Conservation (phyloP, 2,888 invertebrate genomes). For the Pecten maximus region DNA sequence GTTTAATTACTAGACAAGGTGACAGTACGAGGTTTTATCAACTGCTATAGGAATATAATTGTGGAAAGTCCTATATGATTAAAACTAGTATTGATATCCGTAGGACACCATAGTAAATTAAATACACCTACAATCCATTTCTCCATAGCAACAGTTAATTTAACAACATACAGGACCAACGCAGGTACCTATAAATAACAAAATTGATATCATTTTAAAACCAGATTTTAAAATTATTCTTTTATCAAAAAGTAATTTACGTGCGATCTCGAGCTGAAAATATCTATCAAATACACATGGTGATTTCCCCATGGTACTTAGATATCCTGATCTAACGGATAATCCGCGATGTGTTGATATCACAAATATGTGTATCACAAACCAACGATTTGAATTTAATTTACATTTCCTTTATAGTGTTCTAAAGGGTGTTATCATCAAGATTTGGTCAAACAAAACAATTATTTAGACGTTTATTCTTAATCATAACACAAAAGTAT, state of each 20-base stretch:
- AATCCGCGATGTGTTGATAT: neutral
- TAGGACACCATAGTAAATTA: no score
- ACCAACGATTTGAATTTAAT: neutral
- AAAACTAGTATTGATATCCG: no score
- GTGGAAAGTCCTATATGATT: no score
- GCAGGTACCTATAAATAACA: no score
- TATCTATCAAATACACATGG: neutral
- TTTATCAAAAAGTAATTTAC: neutral
- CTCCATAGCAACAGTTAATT: no score
- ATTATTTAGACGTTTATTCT: neutral
- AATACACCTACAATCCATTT: no score
- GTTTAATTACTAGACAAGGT: neutral
- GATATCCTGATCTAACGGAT: neutral
- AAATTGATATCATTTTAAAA: neutral
- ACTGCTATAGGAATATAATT: no score
- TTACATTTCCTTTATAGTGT: neutral
- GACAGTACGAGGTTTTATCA: neutral
- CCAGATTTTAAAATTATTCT: neutral
- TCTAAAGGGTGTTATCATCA: neutral
- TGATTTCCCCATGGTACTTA: neutral
- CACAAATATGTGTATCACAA: neutral
- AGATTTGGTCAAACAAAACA: neutral
- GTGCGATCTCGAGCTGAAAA: neutral
- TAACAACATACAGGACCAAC: no score
- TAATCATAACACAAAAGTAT: neutral